These are phyloP conservation scores for Watsonalla binaria DNA, from an alignment of 2,888 invertebrate genomes.

Conservation along the genomic window DNA sequence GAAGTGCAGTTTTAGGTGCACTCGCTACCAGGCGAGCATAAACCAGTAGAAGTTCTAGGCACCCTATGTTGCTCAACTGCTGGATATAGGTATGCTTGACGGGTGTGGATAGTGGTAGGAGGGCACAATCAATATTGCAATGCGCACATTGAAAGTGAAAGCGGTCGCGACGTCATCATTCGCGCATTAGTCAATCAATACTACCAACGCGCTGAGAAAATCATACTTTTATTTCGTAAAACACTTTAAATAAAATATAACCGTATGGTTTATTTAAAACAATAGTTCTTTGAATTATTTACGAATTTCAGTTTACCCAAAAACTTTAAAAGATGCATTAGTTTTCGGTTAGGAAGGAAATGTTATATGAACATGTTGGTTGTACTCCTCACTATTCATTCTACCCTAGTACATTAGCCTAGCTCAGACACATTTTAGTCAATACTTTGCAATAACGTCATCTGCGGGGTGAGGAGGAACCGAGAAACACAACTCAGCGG, in stretches of 20 bases:
- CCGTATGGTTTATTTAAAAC: too few species aligned
- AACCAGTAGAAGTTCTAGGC: not conserved
- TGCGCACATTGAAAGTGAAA: slow-evolving; percentile 26
- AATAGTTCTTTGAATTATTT: too few species aligned
- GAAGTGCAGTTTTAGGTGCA: not conserved
- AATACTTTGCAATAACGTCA: not conserved
- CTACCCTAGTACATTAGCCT: slow-evolving; percentile 5
- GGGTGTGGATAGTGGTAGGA: slow-evolving; percentile 3
- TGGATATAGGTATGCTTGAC: not conserved
- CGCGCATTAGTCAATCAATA: too few species aligned
- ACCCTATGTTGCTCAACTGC: not conserved
- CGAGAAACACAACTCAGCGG: not conserved
- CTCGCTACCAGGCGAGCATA: not conserved
- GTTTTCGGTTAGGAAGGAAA: too few species aligned
- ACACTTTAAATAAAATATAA: too few species aligned
- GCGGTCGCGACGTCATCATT: not conserved
- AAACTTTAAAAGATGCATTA: too few species aligned
- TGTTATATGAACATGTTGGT: too few species aligned
- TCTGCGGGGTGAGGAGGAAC: not conserved
- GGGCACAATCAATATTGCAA: slow-evolving; percentile 11
- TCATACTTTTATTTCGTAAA: too few species aligned
- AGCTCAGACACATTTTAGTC: not conserved
- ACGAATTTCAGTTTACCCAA: too few species aligned
- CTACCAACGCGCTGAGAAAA: too few species aligned
- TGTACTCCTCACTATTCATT: slow-evolving; percentile 2